Conservation (phyloP, 2,113 vertebrate genomes). For the Trogon surrucura region DNA sequence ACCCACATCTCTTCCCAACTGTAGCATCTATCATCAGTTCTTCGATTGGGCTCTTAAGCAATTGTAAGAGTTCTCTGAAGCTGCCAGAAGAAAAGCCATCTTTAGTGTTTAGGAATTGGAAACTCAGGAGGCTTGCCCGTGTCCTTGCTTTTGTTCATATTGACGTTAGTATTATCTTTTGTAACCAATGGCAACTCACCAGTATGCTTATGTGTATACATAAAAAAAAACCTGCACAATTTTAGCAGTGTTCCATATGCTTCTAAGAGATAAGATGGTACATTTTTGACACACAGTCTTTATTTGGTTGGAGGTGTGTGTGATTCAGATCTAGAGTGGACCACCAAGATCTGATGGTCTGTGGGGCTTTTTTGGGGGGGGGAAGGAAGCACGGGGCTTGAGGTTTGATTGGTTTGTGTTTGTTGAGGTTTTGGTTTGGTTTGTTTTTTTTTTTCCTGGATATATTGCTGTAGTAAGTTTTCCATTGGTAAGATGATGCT, state of each 20-base stretch:
- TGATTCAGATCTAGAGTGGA: neutral
- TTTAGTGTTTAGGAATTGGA: neutral
- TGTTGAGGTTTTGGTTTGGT: neutral
- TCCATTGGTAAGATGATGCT: neutral
- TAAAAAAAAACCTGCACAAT: neutral
- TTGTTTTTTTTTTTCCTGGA: neutral
- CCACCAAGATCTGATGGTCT: neutral
- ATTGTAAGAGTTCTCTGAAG: neutral
- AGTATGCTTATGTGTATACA: neutral
- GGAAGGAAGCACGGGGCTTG: neutral
- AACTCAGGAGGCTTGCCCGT: neutral
- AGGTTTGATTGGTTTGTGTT: neutral
- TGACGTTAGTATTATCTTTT: neutral
- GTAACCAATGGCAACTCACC: neutral
- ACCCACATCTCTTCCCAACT: neutral
- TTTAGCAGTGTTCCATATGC: neutral
- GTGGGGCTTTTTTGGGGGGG: fast-evolving
- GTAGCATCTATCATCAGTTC: neutral
- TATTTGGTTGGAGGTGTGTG: neutral
- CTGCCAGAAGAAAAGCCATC: neutral
- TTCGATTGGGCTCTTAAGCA: neutral
- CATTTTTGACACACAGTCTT: neutral
- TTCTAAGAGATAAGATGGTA: neutral
- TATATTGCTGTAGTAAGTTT: neutral
- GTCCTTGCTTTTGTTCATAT: neutral